phyloP scores from a whole-genome alignment of 2,797 vertebrate species.

The Arctocebus calabarensis region DNA sequence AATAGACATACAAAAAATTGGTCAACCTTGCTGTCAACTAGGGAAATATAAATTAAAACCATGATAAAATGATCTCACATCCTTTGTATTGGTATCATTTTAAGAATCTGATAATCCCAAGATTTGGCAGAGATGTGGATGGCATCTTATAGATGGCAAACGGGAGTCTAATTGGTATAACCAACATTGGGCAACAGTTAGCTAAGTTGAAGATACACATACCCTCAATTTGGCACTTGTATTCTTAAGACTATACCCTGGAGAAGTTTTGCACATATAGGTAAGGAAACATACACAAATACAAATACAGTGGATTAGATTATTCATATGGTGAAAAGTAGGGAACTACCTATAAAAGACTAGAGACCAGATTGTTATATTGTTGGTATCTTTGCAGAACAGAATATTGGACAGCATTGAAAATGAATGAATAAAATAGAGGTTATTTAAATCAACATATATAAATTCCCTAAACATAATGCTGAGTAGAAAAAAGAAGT shows the following conservation, averaged over 20 bases:
- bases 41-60: slow-evolving; percentile 9
- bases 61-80: not conserved
- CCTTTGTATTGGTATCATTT: not conserved
- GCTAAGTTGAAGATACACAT: not conserved
- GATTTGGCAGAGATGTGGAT: not conserved
- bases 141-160: not conserved
- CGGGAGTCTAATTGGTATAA: not conserved
- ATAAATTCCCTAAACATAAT: not conserved
- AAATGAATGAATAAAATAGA: not conserved
- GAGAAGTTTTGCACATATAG: not conserved
- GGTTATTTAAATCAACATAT: not conserved
- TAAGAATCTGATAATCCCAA: not conserved
- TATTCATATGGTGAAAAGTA: not conserved
- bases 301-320: not conserved
- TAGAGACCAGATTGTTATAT: not conserved
- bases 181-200: not conserved
- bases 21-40: not conserved
- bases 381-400: not conserved
- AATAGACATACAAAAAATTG: not conserved
- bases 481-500: not conserved
- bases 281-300: not conserved
- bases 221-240: not conserved
- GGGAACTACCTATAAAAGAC: not conserved
- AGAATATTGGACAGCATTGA: not conserved
- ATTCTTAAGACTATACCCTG: not conserved